Evolutionary conservation across 1,140 invertebrate genomes (phyloP).

Genomic region (Drosophila punjabiensis): DNA sequence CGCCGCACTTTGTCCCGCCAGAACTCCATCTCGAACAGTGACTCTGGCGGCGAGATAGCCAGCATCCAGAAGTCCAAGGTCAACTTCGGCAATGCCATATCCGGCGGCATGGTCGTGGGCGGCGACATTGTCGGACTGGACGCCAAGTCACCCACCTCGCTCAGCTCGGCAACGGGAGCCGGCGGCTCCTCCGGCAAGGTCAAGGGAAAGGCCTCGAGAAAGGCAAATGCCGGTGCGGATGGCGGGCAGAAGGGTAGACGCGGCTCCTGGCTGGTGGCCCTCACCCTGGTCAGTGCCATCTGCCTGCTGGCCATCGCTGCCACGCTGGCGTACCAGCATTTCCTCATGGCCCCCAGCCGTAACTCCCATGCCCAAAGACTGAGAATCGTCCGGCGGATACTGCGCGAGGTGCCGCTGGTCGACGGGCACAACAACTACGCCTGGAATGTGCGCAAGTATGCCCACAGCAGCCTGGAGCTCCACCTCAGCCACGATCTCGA

Average conservation of each 20-base stretch:
- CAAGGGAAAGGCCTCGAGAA: slow-evolving; percentile 56
- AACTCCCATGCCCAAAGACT: slow-evolving; percentile 87
- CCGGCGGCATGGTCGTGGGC: slow-evolving; percentile 63
- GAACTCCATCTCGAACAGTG: slow-evolving; percentile 83
- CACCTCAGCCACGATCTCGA: slow-evolving; percentile 91
- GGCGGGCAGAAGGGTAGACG: slow-evolving; percentile 64
- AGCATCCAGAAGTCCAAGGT: slow-evolving; percentile 83
- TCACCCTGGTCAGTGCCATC: slow-evolving; percentile 76
- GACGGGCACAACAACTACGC: slow-evolving; percentile 96
- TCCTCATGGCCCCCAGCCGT: slow-evolving; percentile 86
- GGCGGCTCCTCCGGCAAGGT: slow-evolving; percentile 47
- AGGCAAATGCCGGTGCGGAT: slow-evolving; percentile 35
- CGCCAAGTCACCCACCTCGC: slow-evolving; percentile 70
- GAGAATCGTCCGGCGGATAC: slow-evolving; percentile 87
- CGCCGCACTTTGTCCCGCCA: slow-evolving; percentile 82
- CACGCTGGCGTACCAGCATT: slow-evolving; percentile 81
- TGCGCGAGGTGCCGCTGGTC: slow-evolving; percentile 87
- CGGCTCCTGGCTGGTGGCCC: slow-evolving; percentile 71
- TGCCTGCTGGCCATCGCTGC: slow-evolving; percentile 76
- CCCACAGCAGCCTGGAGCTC: slow-evolving; percentile 92
- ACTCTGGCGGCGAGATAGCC: slow-evolving; percentile 77
- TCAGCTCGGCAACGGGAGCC: slow-evolving; percentile 41
- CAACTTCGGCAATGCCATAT: slow-evolving; percentile 67
- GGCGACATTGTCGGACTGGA: slow-evolving; percentile 68
- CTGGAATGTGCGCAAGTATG: slow-evolving; percentile 93